These are phyloP conservation scores for Proteles cristata DNA, from an alignment of 2,113 vertebrate genomes.

Conservation along the genomic window DNA sequence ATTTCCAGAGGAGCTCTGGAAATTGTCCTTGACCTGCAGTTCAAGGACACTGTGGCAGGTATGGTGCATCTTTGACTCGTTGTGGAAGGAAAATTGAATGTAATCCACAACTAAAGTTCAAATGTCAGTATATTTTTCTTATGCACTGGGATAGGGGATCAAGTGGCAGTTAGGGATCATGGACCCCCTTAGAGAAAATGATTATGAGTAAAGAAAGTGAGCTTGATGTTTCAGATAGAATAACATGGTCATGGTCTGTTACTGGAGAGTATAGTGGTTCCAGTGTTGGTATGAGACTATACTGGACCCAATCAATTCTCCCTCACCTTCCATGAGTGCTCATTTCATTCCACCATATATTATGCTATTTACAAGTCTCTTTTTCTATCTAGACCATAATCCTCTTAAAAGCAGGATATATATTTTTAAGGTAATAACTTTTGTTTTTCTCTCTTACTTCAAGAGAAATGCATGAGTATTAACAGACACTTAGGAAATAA, in stretches of 20 bases:
- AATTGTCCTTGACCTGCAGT: not conserved
- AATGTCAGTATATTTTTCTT: not conserved
- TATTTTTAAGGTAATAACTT: not conserved
- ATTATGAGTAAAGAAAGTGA: not conserved
- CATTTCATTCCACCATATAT: not conserved
- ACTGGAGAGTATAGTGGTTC: not conserved
- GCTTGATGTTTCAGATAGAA: not conserved
- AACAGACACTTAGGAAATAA: not conserved
- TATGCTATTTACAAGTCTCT: not conserved
- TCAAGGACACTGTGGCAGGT: not conserved
- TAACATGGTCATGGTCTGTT: not conserved
- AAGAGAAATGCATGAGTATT: not conserved
- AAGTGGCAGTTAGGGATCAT: not conserved
- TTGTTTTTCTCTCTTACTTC: not conserved
- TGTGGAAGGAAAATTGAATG: not conserved
- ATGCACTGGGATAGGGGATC: not conserved
- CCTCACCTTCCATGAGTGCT: not conserved
- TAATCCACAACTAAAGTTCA: not conserved
- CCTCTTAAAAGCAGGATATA: not conserved
- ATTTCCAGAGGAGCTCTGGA: not conserved
- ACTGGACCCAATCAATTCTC: not conserved
- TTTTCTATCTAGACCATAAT: not conserved
- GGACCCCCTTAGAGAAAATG: not conserved
- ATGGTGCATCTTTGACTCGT: not conserved
- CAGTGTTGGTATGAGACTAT: not conserved